Evolutionary conservation across 2,888 invertebrate genomes (phyloP), one percentile per base, ranked within the genome.

Genomic region (Pasiphila rectangulata): DNA sequence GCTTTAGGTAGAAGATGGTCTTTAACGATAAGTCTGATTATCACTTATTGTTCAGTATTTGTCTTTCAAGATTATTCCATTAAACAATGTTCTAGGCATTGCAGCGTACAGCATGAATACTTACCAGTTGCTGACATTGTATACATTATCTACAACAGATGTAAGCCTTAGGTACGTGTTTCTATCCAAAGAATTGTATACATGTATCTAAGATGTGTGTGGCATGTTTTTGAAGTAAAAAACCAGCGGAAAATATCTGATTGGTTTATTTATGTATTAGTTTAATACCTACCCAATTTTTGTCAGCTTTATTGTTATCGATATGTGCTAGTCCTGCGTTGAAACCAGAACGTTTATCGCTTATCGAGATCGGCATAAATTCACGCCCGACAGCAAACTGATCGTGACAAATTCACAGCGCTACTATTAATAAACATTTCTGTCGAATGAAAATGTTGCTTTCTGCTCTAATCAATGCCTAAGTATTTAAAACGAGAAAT

Each of bases 351-450:
- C 57, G 53, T 59, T 58, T 63, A 65, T 59, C 64, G 71, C 65
- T 83, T 82, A 83, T 84, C 83, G 72, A 57, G 54, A 52, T 51
- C 59, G 51, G 59, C 69, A 75, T 84, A 83, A 85, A 84, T 86
- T 83, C 83, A 68, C 71, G 68, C 56, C 66, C 72, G 84, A 84
- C 83, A 79, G 79, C 72, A 64, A 72, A 72, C 79, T 78, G 72
- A 79, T 83, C 85, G 86, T 84, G 79, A 83, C 83, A 83, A 86
- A 86, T 86, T 80, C 80, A 65, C 78, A 63, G 75, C 79, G 76
- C 42, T 76, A 79, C 79, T 76, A 75, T 71, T 75, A 83, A 85
- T 85, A 84, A 82, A 72, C 63, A 54, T 51, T 56, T 30, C 40
- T 43, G 35, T 49, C 46, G 47, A 59, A 37, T 50, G 54, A 55